Percentiles rank a stretch among this genome's conserved stretches.
These are phyloP conservation scores for Epirrhoe alternata DNA, from an alignment of 2,888 invertebrate species.

Conservation along the genomic window DNA sequence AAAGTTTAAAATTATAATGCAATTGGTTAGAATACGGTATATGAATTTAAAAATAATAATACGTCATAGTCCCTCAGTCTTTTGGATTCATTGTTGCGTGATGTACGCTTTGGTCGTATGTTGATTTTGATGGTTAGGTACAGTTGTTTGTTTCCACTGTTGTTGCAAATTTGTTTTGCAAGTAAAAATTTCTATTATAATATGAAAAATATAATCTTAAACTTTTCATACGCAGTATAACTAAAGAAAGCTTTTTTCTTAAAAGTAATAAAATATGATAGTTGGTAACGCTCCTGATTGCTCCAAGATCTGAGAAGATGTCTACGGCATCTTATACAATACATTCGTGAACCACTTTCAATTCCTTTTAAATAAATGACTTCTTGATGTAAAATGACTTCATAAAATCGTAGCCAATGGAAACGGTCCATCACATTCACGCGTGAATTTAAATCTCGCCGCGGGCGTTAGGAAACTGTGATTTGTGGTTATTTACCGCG, in stretches of 20 bases:
- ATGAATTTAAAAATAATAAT: conserved; percentile 82
- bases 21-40: conserved; percentile 49
- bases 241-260: no score
- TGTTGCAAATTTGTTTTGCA: not conserved
- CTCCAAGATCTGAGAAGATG: no score
- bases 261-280: no score
- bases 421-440: conserved; percentile 64
- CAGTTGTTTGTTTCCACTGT: conserved; percentile 58
- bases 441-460: conserved; percentile 82
- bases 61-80: conserved; percentile 79
- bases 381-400: not conserved
- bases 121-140: conserved; percentile 72
- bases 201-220: no score
- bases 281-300: no score
- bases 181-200: not conserved
- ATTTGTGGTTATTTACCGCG: conserved; percentile 85
- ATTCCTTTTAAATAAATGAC: no score
- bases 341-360: no score
- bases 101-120: conserved; percentile 68
- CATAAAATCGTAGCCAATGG: conserved; percentile 48
- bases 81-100: conserved; percentile 73
- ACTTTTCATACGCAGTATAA: no score
- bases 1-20: conserved; percentile 52
- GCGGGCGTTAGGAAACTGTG: conserved; percentile 79
- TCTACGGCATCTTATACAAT: no score